A percentile compares a stretch with the other conserved stretches of the same genome.
These are phyloP conservation scores for Ceratitis capitata DNA, from an alignment of 1,140 invertebrate species.

Conservation along the genomic window DNA sequence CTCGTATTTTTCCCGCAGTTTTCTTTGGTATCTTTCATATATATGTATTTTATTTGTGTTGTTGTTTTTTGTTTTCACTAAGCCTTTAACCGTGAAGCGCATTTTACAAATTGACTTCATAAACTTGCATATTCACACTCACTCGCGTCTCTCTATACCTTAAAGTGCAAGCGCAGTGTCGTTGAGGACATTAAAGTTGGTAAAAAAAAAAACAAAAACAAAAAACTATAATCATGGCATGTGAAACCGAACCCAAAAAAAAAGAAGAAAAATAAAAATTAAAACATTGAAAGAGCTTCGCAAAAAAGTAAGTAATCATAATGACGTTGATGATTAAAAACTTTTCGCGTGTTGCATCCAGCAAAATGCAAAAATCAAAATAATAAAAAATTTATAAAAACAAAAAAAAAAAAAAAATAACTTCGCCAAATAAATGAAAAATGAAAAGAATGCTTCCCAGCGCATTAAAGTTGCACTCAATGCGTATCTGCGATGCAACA, in stretches of 20 bases:
- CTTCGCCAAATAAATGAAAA: too few species aligned
- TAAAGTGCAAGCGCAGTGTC: neutral
- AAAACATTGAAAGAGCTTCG: neutral
- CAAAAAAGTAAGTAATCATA: constrained; percentile 21
- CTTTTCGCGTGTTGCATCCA: constrained; percentile 21
- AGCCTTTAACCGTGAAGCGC: neutral
- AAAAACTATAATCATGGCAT: neutral
- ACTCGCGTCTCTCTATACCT: neutral
- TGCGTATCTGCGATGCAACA: neutral
- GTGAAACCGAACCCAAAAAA: neutral
- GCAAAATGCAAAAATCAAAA: neutral
- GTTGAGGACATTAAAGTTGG: neutral
- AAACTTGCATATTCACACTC: neutral
- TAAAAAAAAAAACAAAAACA: neutral
- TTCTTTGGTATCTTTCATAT: too few species aligned
- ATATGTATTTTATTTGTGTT: too few species aligned
- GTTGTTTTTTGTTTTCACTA: too few species aligned
- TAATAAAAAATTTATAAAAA: too few species aligned
- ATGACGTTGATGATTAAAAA: constrained; percentile 36
- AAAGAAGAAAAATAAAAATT: neutral
- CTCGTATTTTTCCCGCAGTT: too few species aligned
- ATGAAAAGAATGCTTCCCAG: neutral
- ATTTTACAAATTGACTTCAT: constrained; percentile 7
- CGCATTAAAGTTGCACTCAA: constrained; percentile 14
- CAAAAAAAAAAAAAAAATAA: neutral